Evolutionary conservation across 2,797 vertebrate genomes (phyloP), one percentile per base, ranked within the genome.

Genomic region (Mallotus villosus): DNA sequence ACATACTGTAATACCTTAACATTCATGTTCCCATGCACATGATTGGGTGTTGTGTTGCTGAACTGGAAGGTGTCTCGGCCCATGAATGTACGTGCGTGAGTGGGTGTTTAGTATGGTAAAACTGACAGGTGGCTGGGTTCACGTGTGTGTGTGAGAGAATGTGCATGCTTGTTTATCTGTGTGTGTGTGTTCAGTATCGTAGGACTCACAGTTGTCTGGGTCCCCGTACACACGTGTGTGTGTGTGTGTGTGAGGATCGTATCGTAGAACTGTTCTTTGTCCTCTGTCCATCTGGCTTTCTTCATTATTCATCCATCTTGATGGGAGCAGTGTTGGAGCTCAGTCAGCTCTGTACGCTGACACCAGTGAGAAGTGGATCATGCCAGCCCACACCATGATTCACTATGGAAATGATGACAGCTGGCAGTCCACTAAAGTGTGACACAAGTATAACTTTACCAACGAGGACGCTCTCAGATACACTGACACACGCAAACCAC

Each of bases 261-360:
- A 58, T 60, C 11, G 68, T 61, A 51, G n/a, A 61, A 68, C 21
- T 17, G 22, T 21, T 7, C 55, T 22, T 21, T 21, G n/a, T 58
- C 68, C 67, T 73, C 22, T 64, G 63, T 72, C 70, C 27, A 7
- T 49, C 46, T 72, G 80, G 74, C 67, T 81, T 79, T 81, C 53
- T 79, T 53, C 68, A 70, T 84, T 81, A 76, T 77, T 86, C 67
- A 80, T 80, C 64, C 25, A 11, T 71, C 80, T 82, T 82, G 72
- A 76, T 80, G 70, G 60, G 25, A 84, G 72, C 81, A 74, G 74
- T 85, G 82, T 81, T 81, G 81, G 79, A 73, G 75, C 81, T 78
- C 79, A 68, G 51, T 71, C 74, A 78, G 32, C 71, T 73, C 61
- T 51, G 32, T 5, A 58, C 25, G 5, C 37, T 46, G 4, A 66